Evolutionary conservation across 2,113 vertebrate genomes (phyloP).

Genomic region (Pygoscelis adeliae): DNA sequence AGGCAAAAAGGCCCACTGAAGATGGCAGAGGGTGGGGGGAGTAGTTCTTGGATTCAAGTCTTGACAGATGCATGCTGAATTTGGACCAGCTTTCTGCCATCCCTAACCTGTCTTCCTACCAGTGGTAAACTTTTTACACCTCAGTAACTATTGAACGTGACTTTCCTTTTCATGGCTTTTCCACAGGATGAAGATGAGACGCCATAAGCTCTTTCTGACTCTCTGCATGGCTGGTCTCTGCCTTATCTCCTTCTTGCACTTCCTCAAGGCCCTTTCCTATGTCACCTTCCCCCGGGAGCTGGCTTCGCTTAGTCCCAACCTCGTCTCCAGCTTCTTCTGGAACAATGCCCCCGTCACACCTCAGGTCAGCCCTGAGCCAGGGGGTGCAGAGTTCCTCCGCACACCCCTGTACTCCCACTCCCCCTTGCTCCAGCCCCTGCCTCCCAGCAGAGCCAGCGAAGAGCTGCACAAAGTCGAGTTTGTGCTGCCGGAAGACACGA

Average conservation of each 20-base stretch:
- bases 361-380: constrained; percentile 81
- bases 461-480: constrained; percentile 82
- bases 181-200: constrained; percentile 97
- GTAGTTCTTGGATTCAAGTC: not conserved
- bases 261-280: constrained; percentile 98
- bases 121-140: not conserved
- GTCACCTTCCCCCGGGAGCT: constrained; percentile 94
- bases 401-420: constrained; percentile 73
- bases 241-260: constrained; percentile 98
- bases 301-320: constrained; percentile 94
- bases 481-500: constrained; percentile 82
- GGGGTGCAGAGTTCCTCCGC: constrained; percentile 75
- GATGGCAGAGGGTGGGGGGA: not conserved
- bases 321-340: constrained; percentile 98
- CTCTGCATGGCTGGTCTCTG: constrained; percentile 98
- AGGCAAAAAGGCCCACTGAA: not conserved
- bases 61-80: not conserved
- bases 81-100: not conserved
- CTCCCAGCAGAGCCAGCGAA: constrained; percentile 65
- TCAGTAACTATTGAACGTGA: not conserved
- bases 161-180: constrained; percentile 30
- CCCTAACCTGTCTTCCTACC: not conserved
- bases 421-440: constrained; percentile 73
- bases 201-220: constrained; percentile 95
- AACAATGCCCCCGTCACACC: constrained; percentile 85